phyloP scores from a whole-genome alignment of 2,113 vertebrate species.

The Sitta europaea region DNA sequence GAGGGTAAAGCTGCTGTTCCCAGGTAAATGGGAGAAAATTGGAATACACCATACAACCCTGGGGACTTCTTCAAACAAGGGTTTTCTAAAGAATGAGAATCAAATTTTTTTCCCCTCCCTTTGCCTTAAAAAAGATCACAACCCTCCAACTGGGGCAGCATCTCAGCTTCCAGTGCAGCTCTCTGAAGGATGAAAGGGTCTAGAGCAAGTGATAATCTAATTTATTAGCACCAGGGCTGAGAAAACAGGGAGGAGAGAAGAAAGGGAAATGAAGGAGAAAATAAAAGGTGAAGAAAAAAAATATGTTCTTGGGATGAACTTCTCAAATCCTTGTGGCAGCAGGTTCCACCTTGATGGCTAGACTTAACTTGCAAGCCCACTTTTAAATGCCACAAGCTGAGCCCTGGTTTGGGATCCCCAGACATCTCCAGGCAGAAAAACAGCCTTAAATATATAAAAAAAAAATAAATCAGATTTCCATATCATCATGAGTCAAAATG shows the following conservation, averaged over 20 bases:
- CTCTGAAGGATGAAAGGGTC: not conserved
- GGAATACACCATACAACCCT: not conserved
- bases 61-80: not conserved
- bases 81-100: not conserved
- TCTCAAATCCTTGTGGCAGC: not conserved
- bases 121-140: not conserved
- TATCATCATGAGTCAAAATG: not conserved
- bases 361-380: not conserved
- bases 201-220: not conserved
- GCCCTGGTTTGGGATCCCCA: not conserved
- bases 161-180: not conserved
- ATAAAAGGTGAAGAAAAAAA: not conserved
- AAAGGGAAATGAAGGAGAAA: not conserved
- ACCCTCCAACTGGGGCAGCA: not conserved
- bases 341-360: not conserved
- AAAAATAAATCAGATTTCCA: accelerated
- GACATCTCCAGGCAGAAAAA: not conserved
- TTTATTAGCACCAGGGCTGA: not conserved
- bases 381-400: not conserved
- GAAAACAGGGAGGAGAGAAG: not conserved
- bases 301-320: accelerated
- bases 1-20: not conserved
- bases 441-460: no score
- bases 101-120: not conserved
- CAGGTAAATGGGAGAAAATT: not conserved